Evolutionary conservation across 2,113 vertebrate genomes (phyloP).

Genomic region (Motacilla tschutschensis): DNA sequence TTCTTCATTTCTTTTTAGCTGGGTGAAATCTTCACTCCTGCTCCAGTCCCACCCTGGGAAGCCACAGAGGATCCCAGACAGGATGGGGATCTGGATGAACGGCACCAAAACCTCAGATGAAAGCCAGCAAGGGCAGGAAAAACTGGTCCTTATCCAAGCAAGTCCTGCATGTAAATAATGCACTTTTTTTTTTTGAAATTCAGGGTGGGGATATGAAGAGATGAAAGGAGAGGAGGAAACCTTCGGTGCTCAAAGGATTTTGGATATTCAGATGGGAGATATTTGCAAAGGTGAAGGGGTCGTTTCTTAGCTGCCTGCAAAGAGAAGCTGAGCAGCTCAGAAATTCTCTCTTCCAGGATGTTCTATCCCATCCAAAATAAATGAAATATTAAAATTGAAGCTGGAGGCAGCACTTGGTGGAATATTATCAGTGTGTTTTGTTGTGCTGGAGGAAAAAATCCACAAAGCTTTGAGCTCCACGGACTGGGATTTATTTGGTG

Average conservation of each 20-base stretch:
- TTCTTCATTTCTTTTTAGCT: neutral
- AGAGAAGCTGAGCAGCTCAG: neutral
- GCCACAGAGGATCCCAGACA: neutral
- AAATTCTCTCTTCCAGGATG: neutral
- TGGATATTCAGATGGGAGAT: neutral
- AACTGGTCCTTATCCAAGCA: neutral
- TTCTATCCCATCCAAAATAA: neutral
- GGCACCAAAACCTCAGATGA: neutral
- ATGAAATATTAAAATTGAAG: neutral
- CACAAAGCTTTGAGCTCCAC: neutral
- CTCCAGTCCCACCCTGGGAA: neutral
- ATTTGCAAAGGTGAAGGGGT: neutral
- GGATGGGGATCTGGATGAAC: neutral
- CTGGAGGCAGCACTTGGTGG: neutral
- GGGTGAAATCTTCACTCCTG: neutral
- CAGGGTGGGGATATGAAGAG: neutral
- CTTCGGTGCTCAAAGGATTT: neutral
- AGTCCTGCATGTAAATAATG: neutral
- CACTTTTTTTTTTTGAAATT: neutral
- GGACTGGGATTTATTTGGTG: neutral
- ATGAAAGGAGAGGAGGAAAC: neutral
- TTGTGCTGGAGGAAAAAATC: neutral
- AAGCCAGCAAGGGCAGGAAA: constrained; percentile 1
- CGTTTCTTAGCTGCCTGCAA: neutral
- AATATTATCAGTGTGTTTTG: neutral